Evolutionary conservation across 2,113 vertebrate species (phyloP).

Genomic region (Bagarius yarrelli): DNA sequence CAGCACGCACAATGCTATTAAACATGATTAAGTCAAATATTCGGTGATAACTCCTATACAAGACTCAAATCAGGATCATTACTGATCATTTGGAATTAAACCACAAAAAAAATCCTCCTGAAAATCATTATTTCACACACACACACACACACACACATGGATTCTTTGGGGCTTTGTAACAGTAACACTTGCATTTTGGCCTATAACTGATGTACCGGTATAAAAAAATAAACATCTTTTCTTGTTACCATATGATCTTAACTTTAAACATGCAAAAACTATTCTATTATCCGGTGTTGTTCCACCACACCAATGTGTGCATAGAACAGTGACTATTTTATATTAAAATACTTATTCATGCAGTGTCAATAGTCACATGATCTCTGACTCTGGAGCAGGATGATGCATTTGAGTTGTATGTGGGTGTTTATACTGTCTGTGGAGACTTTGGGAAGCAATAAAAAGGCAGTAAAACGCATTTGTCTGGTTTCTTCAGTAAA

Average conservation of each 20-base stretch:
- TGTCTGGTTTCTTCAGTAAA: not conserved
- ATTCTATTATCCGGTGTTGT: not conserved
- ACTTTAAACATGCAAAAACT: not conserved
- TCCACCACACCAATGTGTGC: not conserved
- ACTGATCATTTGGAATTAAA: not conserved
- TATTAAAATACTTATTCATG: not conserved
- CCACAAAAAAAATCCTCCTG: not conserved
- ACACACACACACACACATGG: not conserved
- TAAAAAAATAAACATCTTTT: not conserved
- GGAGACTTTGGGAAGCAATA: too few species aligned
- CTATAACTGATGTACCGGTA: not conserved
- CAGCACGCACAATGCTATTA: not conserved
- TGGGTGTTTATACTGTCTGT: not conserved
- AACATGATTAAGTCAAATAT: not conserved
- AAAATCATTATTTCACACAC: too few species aligned
- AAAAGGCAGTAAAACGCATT: slow-evolving; percentile 9
- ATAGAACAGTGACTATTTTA: too few species aligned
- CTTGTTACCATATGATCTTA: too few species aligned
- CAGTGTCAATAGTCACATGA: not conserved
- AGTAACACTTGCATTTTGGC: not conserved
- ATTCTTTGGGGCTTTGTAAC: not conserved
- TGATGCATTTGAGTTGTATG: not conserved
- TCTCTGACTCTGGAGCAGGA: not conserved
- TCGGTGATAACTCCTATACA: not conserved
- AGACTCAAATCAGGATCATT: not conserved